A percentile compares a stretch with the other conserved stretches of the same genome.
phyloP scores from a whole-genome alignment of 1,140 invertebrate species.

The Leguminivora glycinivorella region DNA sequence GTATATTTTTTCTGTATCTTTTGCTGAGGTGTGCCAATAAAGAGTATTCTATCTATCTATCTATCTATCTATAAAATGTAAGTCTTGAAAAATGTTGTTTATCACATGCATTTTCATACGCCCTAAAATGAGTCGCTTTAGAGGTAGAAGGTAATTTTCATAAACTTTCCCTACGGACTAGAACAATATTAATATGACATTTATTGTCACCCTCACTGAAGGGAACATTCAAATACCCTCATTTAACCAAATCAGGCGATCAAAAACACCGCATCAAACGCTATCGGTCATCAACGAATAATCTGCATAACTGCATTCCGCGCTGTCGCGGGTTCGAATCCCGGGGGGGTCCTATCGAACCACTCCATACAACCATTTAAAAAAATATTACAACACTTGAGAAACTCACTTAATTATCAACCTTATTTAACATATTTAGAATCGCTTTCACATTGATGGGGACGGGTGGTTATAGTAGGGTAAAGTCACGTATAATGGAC shows the following conservation, averaged over 20 bases:
- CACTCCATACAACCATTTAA: not conserved
- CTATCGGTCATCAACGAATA: slow-evolving; percentile 57
- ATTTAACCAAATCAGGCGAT: slow-evolving; percentile 2
- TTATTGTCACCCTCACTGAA: not conserved
- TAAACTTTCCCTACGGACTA: not conserved
- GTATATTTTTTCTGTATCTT: too few relatives aligned
- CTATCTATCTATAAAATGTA: too few relatives aligned
- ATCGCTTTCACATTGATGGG: slow-evolving; percentile 30
- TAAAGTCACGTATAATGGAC: slow-evolving; percentile 32
- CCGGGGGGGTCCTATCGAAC: slow-evolving; percentile 40
- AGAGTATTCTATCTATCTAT: too few relatives aligned
- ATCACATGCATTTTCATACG: too few relatives aligned
- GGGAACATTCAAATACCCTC: slow-evolving; percentile 10
- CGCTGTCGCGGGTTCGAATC: slow-evolving; percentile 57
- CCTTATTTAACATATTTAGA: slow-evolving; percentile 17
- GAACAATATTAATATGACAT: not conserved
- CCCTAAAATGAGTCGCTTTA: too few relatives aligned
- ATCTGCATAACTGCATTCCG: slow-evolving; percentile 72
- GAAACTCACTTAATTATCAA: slow-evolving; percentile 30
- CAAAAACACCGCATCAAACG: slow-evolving; percentile 7
- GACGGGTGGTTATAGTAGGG: slow-evolving; percentile 36
- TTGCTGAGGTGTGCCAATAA: too few relatives aligned
- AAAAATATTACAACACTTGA: not conserved
- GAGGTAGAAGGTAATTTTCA: too few relatives aligned
- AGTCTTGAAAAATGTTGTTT: too few relatives aligned